Evolutionary conservation across 2,113 vertebrate genomes (phyloP), one percentile per base, ranked within the genome.

Genomic region (Indicator maculatus): DNA sequence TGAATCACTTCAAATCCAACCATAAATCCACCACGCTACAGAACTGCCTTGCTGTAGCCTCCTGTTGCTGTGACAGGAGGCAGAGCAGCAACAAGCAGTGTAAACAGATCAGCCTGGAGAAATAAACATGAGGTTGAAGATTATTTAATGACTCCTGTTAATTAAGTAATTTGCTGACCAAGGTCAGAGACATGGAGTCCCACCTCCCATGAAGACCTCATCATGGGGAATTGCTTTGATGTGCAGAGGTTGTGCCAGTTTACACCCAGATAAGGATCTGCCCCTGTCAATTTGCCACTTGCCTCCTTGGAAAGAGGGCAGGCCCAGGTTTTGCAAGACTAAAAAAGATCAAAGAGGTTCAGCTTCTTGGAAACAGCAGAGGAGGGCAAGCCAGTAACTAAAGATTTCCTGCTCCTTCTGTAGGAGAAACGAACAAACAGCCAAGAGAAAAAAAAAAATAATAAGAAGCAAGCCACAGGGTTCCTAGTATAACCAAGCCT

Each of bases 321-420:
- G 59, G 28, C 36, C 11, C 64, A 77, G 72, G 72, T 93, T 93
- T 80, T 80, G 85, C 47, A 61, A 86, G 83, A 44, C 78, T 44
- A 71, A 77, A 94, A 92, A 67, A 77, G 63, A 93, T 91, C 91
- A 96, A 95, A 96, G 94, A 45, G 21, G 7, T 83, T 27, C 33
- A 73, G 27, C 56, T 88, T 93, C 87, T 96, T 91, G 95, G 87
- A 93, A 95, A 70, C 20, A 74, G 71, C 2, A 24, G 89, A 89
- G 84, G 59, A 77, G 78, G 60, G 84, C 85, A 79, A 93, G 20
- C 31, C 72, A 58, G 26, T 67, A 79, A 75, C 75, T 71, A 27
- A 66, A 93, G 93, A 89, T 77, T 95, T 96, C 93, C 89, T 95
- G 87, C 85, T 86, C 85, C 64, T 94, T 89, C 67, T 89, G 82